Evolutionary conservation across 2,888 invertebrate species (phyloP).

Genomic region (Phorcus lineatus): DNA sequence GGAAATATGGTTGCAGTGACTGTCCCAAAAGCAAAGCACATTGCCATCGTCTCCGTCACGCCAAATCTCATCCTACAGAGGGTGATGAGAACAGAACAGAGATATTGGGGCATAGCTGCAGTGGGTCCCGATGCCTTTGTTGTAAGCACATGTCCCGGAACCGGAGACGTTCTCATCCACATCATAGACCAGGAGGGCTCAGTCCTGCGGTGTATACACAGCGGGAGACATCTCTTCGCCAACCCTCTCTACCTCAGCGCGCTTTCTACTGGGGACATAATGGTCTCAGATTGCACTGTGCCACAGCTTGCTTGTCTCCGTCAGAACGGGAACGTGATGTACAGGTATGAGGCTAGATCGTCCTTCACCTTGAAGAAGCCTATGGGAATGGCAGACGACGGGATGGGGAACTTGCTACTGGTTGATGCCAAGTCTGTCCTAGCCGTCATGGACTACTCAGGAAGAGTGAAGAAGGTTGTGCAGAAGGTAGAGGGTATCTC

Average conservation of each 20-base stretch:
- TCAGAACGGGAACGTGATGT: background rate
- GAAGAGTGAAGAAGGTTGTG: background rate
- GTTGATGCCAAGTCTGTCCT: background rate
- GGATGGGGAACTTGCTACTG: background rate
- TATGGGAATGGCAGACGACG: background rate
- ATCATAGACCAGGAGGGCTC: background rate
- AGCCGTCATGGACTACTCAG: background rate
- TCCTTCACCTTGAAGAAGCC: background rate
- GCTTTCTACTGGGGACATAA: background rate
- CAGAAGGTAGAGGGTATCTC: background rate
- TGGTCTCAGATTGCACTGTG: conserved; percentile 16
- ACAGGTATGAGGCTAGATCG: background rate
- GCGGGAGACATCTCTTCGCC: background rate
- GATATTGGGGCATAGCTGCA: conserved; percentile 10
- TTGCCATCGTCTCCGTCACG: background rate
- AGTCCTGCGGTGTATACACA: background rate
- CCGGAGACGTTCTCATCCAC: background rate
- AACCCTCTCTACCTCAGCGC: conserved; percentile 11
- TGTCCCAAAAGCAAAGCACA: conserved; percentile 12
- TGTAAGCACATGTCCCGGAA: conserved; percentile 8
- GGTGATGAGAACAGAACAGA: background rate
- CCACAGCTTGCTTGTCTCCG: background rate
- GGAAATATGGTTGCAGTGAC: conserved; percentile 5
- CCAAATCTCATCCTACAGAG: background rate
- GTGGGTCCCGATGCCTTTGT: background rate